These are phyloP conservation scores for Pan paniscus DNA, from an alignment of 2,113 vertebrate species.

Conservation along the genomic window DNA sequence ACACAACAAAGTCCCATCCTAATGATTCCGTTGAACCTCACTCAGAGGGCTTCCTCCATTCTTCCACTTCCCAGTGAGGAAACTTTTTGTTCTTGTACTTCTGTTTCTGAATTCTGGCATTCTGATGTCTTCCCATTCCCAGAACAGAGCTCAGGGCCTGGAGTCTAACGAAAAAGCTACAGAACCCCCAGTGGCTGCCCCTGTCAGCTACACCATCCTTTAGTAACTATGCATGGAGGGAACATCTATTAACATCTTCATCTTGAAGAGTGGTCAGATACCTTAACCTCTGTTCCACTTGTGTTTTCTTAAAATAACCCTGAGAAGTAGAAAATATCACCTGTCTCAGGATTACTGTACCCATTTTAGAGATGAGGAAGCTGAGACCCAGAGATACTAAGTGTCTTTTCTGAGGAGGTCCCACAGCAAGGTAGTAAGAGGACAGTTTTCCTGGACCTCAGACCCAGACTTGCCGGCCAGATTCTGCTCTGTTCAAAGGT, in stretches of 20 bases:
- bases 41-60: neutral
- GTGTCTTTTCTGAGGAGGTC: neutral
- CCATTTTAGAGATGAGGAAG: neutral
- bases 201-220: neutral
- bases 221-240: neutral
- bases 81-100: neutral
- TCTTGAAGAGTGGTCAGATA: neutral
- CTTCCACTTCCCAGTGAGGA: neutral
- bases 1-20: neutral
- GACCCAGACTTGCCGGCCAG: neutral
- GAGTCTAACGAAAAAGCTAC: neutral
- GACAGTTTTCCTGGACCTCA: neutral
- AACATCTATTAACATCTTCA: neutral
- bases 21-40: neutral
- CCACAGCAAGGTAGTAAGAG: neutral
- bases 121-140: neutral
- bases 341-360: neutral
- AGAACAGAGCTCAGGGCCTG: neutral
- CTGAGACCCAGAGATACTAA: neutral
- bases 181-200: accelerated
- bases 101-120: neutral
- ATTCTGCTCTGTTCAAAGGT: neutral
- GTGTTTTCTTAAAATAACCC: neutral
- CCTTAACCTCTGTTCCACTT: neutral
- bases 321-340: neutral